A percentile compares a stretch with the other conserved stretches of the same genome.
phyloP scores from a whole-genome alignment of 2,888 invertebrate species.

The Mesorhabditis belari region DNA sequence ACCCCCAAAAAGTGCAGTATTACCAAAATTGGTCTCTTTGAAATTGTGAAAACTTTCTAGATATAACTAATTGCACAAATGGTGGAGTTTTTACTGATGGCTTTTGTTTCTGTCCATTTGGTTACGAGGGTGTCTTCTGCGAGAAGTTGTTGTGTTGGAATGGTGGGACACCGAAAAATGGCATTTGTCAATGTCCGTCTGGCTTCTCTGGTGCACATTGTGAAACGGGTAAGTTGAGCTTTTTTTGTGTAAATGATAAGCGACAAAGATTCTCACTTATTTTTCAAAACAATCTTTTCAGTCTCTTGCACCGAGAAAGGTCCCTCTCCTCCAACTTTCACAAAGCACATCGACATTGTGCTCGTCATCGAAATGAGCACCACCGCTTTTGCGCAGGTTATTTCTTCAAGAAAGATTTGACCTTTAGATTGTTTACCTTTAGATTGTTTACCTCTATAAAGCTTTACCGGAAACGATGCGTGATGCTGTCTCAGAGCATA shows the following conservation, averaged over 20 bases:
- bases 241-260: too few species aligned
- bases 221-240: slow-evolving; percentile 9
- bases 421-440: not conserved
- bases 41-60: too few species aligned
- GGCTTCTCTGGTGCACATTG: slow-evolving; percentile 33
- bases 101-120: slow-evolving; percentile 36
- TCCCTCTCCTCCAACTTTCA: slow-evolving; percentile 17
- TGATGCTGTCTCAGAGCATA: slow-evolving; percentile 20
- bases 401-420: not conserved
- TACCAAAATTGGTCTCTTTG: too few species aligned
- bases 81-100: too few species aligned
- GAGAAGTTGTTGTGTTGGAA: slow-evolving; percentile 29
- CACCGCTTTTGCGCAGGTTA: slow-evolving; percentile 15
- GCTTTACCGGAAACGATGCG: slow-evolving; percentile 24
- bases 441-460: slow-evolving; percentile 12
- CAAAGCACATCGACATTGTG: slow-evolving; percentile 28
- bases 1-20: too few species aligned
- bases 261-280: not conserved
- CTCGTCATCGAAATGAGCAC: slow-evolving; percentile 31
- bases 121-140: slow-evolving; percentile 33
- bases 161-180: slow-evolving; percentile 26
- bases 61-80: too few species aligned
- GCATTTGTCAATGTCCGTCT: slow-evolving; percentile 28
- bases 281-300: slow-evolving; percentile 7
- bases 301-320: slow-evolving; percentile 27